phyloP scores from a whole-genome alignment of 2,113 vertebrate genomes.

The Sphyrna mokarran region DNA sequence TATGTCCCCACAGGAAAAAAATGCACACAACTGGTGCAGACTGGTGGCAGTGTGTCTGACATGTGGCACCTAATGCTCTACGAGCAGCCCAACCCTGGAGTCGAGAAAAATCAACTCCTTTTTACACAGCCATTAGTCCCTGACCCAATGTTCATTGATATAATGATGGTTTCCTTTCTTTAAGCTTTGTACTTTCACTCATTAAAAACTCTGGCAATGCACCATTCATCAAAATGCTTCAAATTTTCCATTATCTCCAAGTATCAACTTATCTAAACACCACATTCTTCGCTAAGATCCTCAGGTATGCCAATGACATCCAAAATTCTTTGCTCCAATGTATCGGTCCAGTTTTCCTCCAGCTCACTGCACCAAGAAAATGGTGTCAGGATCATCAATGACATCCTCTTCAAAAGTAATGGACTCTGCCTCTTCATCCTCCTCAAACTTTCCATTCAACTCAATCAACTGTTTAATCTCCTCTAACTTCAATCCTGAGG shows the following conservation, averaged over 20 bases:
- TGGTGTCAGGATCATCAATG: background rate
- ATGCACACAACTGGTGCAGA: too few relatives aligned
- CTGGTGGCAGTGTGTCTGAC: too few relatives aligned
- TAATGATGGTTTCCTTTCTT: background rate
- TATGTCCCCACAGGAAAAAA: too few relatives aligned
- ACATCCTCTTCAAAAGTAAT: background rate
- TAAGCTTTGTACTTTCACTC: background rate
- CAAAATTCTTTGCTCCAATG: background rate
- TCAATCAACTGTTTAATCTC: background rate
- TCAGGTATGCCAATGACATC: background rate
- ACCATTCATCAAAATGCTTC: background rate
- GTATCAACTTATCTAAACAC: background rate
- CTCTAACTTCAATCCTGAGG: background rate
- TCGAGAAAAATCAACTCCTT: background rate
- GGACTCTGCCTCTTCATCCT: background rate
- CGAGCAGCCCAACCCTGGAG: too few relatives aligned
- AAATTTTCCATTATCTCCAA: background rate
- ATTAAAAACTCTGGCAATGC: background rate
- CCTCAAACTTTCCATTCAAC: background rate
- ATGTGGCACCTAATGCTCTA: too few relatives aligned
- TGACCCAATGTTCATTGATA: background rate
- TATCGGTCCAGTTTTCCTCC: background rate
- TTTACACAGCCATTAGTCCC: background rate
- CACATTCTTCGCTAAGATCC: background rate
- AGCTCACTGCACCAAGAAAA: background rate